Evolutionary conservation across 2,888 invertebrate genomes (phyloP).

Genomic region (Drosophila buzzatii): DNA sequence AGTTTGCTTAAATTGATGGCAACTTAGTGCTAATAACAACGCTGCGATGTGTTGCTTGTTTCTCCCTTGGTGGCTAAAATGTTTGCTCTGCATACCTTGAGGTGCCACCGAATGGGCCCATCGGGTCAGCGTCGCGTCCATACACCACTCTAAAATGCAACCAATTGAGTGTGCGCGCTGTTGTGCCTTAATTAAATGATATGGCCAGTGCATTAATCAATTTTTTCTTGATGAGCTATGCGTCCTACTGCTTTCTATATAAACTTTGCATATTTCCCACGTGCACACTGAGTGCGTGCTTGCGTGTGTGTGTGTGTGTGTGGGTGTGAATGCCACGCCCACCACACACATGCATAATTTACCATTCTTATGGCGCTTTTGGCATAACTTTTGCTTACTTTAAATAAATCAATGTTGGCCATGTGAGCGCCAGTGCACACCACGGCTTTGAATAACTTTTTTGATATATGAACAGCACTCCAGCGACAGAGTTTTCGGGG

Average conservation of each 20-base stretch:
- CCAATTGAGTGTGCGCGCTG: conserved; percentile 16
- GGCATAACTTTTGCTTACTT: conserved; percentile 77
- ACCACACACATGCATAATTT: conserved; percentile 63
- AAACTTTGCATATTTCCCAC: conserved; percentile 74
- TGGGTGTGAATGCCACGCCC: conserved; percentile 18
- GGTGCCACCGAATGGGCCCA: conserved; percentile 39
- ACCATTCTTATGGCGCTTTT: conserved; percentile 66
- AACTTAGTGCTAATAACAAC: conserved; percentile 76
- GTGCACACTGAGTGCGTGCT: conserved; percentile 4
- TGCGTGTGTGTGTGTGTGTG: background rate
- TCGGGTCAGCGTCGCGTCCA: conserved; percentile 21
- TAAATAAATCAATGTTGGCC: conserved; percentile 72
- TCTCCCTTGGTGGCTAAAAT: conserved; percentile 26
- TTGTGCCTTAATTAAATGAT: conserved; percentile 66
- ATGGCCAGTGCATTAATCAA: conserved; percentile 70
- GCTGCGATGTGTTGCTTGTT: conserved; percentile 47
- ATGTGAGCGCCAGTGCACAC: conserved; percentile 42
- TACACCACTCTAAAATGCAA: background rate
- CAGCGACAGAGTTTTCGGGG: conserved; percentile 37
- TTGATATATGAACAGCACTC: conserved; percentile 65
- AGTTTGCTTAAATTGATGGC: conserved; percentile 82
- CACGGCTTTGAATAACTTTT: conserved; percentile 56
- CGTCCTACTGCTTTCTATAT: conserved; percentile 5
- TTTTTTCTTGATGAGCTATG: conserved; percentile 21
- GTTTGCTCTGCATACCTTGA: conserved; percentile 53